Conservation (phyloP, 2,888 invertebrate species). For the Gnatocerus cornutus region DNA sequence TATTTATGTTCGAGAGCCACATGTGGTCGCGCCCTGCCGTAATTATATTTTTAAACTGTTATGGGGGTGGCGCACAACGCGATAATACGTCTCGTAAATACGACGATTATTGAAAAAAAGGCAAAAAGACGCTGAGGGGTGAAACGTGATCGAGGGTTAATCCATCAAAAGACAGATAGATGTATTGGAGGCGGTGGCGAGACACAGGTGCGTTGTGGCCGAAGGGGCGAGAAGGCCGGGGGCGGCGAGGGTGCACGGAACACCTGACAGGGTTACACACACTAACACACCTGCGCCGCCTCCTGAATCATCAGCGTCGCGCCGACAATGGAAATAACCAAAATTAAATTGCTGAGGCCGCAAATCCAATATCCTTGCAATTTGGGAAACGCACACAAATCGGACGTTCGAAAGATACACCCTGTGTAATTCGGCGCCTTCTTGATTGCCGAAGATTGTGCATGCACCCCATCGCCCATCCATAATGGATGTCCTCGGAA, state of each 20-base stretch:
- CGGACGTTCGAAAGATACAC: no score
- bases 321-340: conserved; percentile 20
- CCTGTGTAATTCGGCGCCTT: conserved; percentile 4
- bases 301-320: conserved; percentile 46
- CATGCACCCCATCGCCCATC: conserved; percentile 23
- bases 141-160: conserved; percentile 41
- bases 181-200: conserved; percentile 47
- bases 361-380: no score
- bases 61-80: conserved; percentile 16
- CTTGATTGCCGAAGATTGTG: conserved; percentile 1
- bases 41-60: conserved; percentile 42
- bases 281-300: conserved; percentile 45
- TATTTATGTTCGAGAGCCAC: conserved; percentile 41
- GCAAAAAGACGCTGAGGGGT: conserved; percentile 3
- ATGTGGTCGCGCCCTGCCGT: conserved; percentile 37
- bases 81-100: conserved; percentile 11
- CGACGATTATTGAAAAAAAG: conserved; percentile 1
- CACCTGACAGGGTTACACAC: conserved; percentile 51
- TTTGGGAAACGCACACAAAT: no score
- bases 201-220: conserved; percentile 51
- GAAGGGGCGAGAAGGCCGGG: conserved; percentile 38
- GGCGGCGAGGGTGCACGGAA: conserved; percentile 40
- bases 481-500: conserved; percentile 26
- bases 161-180: conserved; percentile 57
- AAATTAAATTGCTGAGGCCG: conserved; percentile 8